A percentile compares a stretch with the other conserved stretches of the same genome.
Conservation (phyloP, 1,140 invertebrate genomes). For the Trichoplusia ni region DNA sequence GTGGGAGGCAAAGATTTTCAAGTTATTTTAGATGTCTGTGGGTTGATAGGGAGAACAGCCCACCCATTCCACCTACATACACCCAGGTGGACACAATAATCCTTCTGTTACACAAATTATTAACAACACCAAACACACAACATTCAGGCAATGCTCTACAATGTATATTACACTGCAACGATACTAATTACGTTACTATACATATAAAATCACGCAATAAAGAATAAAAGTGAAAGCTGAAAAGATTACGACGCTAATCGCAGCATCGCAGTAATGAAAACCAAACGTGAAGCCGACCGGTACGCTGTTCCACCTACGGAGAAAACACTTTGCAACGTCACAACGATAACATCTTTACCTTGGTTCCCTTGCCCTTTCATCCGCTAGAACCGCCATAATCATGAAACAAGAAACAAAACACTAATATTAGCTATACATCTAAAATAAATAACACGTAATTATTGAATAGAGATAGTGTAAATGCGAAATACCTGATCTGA, state of each 20-base stretch:
- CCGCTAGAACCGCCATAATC: constrained; percentile 84
- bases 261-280: constrained; percentile 48
- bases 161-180: neutral
- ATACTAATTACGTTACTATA: neutral
- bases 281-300: constrained; percentile 69
- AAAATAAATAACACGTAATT: constrained; percentile 37
- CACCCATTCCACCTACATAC: constrained; percentile 19
- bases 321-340: constrained; percentile 79
- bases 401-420: constrained; percentile 80
- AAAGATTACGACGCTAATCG: constrained; percentile 37
- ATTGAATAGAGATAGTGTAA: constrained; percentile 58
- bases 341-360: constrained; percentile 82
- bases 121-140: neutral
- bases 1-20: constrained; percentile 28
- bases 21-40: constrained; percentile 26
- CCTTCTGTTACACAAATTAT: neutral
- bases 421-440: constrained; percentile 44
- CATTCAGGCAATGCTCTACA: neutral
- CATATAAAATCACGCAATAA: constrained; percentile 2
- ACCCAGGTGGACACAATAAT: constrained; percentile 9
- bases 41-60: constrained; percentile 14
- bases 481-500: constrained; percentile 85
- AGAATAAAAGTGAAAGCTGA: constrained; percentile 47
- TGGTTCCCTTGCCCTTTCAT: constrained; percentile 95
- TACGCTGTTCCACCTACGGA: constrained; percentile 60